Evolutionary conservation across 2,113 vertebrate species (phyloP).

Genomic region (Catharus minimus): DNA sequence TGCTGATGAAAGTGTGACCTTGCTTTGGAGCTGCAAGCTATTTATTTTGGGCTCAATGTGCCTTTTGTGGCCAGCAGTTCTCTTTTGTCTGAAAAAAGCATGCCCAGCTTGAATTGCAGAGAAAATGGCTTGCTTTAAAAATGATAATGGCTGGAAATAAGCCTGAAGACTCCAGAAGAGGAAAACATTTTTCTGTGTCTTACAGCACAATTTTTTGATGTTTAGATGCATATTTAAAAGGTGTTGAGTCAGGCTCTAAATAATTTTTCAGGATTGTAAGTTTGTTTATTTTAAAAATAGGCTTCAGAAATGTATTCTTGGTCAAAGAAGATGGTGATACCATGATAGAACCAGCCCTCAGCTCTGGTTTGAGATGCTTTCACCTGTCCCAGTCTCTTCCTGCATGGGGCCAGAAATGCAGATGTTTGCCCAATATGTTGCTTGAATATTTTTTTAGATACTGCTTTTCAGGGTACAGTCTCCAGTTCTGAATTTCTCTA

Average conservation of each 20-base stretch:
- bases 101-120: background rate
- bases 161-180: background rate
- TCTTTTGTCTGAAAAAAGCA: background rate
- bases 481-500: background rate
- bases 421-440: background rate
- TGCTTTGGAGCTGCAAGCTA: background rate
- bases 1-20: background rate
- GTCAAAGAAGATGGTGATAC: background rate
- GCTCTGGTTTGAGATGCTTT: background rate
- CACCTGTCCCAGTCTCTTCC: background rate
- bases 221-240: background rate
- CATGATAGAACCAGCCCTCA: background rate
- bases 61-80: background rate
- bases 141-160: background rate
- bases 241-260: background rate
- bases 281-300: background rate
- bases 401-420: background rate
- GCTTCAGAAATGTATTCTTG: background rate
- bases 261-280: background rate
- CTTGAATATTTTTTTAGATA: background rate
- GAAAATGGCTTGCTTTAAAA: background rate
- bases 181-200: background rate
- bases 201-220: background rate
- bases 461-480: background rate
- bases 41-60: background rate